Base-by-base conservation (phyloP, 2,113 vertebrate species). In the Nymphicus hollandicus region DNA sequence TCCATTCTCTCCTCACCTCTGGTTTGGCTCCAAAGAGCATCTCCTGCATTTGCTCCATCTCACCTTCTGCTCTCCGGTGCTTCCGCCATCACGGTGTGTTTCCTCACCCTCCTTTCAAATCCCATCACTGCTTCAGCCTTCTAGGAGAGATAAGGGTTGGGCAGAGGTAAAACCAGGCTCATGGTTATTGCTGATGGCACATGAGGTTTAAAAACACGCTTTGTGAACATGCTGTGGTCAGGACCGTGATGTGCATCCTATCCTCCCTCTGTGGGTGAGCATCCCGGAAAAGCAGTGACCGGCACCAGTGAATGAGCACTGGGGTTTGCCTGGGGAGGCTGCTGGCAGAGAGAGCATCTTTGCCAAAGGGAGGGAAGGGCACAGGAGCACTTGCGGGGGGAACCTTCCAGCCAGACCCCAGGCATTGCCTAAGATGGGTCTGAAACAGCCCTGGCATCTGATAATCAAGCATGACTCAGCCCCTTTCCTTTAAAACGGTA, bases 1-100 rank as follows among this genome's bases (percentile, higher is more conserved):
- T 47, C 47, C 9, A 4, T 6, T 46, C 24, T 61, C 55, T 84
- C 86, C 60, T 35, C 7, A 12, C 19, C 5, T 2, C 74, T 47
- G 74, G 28, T 31, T 6, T 31, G 13, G 61, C 47, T 86, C 29
- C 1, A 3, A 39, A 1, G 10, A 41, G 64, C 60, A 23, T 49
- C 71, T 79, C 76, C 76, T 39, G 15, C 1, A 0, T 50, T 71
- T 43, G 72, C 44, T 90, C 39, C 52, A 52, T 93, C 93, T 89
- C 25, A 4, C 47, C 55, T 74, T 39, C 47, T 12, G 14, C 60
- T 85, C 85, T 88, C 71, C 46, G 52, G 35, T 4, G 25, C 47
- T 77, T 70, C 64, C 0, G 2, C 66, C 0, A 0, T 78, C 33
- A 7, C 28, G 2, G 29, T 0, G 0, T 20, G 2, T 83, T 95